Evolutionary conservation across 2,888 invertebrate species (phyloP).

Genomic region (Ceriagrion tenellum): DNA sequence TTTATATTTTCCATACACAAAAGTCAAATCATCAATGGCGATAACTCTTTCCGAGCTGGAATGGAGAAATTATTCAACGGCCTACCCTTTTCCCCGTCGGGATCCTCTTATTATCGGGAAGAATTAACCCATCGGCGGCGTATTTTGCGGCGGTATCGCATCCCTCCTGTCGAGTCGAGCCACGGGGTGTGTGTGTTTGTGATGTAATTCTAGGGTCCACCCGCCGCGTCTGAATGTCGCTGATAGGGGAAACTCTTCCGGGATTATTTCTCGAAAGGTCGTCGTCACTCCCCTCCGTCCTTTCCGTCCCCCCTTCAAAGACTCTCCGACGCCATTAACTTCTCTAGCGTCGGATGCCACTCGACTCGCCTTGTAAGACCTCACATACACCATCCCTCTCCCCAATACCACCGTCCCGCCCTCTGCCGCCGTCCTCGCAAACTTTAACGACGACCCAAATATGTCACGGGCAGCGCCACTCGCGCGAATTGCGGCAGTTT

Average conservation of each 20-base stretch:
- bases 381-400: too few relatives aligned
- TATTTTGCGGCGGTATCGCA: neutral
- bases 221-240: neutral
- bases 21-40: too few relatives aligned
- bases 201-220: neutral
- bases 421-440: slow-evolving; percentile 1
- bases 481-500: neutral
- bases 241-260: neutral
- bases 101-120: neutral
- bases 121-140: neutral
- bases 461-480: neutral
- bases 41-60: neutral
- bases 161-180: neutral
- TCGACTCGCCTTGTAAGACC: neutral
- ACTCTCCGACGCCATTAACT: neutral
- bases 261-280: neutral
- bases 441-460: neutral
- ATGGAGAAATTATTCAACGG: neutral
- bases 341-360: neutral
- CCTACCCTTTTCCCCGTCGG: neutral
- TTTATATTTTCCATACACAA: too few relatives aligned
- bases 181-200: too few relatives aligned
- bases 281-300: neutral
- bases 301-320: neutral
- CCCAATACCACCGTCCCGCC: too few relatives aligned